Evolutionary conservation across 2,888 invertebrate species (phyloP).

Genomic region (Eristalinus sepulchralis): DNA sequence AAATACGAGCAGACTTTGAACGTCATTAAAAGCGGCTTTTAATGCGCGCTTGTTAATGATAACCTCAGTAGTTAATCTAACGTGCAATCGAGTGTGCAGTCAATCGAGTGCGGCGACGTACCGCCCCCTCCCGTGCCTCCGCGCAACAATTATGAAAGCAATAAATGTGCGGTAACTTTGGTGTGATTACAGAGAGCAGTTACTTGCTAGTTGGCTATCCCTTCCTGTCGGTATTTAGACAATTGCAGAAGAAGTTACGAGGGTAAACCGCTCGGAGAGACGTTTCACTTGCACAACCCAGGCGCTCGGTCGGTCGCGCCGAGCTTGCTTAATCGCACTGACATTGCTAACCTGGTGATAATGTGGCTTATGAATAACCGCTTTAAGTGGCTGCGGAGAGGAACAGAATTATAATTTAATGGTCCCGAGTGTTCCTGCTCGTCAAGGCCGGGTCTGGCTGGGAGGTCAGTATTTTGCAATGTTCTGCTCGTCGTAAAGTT

Average conservation of each 20-base stretch:
- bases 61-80: conserved; percentile 48
- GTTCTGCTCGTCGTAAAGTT: not conserved
- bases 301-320: not conserved
- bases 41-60: conserved; percentile 31
- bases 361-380: not conserved
- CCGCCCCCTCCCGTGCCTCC: not conserved
- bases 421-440: not conserved
- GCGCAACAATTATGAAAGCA: conserved; percentile 44
- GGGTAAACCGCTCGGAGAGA: not conserved
- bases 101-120: conserved; percentile 3
- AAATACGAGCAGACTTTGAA: conserved; percentile 30
- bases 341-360: not conserved
- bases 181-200: conserved; percentile 15
- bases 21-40: conserved; percentile 12
- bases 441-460: not conserved
- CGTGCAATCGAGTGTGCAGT: conserved; percentile 49
- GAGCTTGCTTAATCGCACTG: not conserved
- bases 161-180: conserved; percentile 44
- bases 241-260: not conserved
- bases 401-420: not conserved
- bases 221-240: not conserved
- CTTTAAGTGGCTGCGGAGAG: not conserved
- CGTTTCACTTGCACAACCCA: not conserved
- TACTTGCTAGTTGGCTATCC: conserved; percentile 11
- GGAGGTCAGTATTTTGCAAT: not conserved